Conservation (phyloP, 1,140 invertebrate species). For the Polyergus mexicanus region DNA sequence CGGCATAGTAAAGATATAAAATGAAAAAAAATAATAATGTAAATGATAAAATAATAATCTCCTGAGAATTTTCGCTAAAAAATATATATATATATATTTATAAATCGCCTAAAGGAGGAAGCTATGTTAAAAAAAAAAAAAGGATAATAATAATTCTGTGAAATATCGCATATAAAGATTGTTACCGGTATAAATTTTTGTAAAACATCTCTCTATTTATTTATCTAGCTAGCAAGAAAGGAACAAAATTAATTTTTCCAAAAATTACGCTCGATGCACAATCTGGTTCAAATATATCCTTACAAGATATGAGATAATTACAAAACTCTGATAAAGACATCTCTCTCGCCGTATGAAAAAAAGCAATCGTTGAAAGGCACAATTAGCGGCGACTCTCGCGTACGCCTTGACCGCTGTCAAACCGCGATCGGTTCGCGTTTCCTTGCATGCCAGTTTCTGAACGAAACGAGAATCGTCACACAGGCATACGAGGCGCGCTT, state of each 20-base stretch:
- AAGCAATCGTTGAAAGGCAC: not conserved
- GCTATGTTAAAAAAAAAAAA: not conserved
- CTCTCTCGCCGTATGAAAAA: not conserved
- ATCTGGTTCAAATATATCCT: not conserved
- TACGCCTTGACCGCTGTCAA: conserved; percentile 23
- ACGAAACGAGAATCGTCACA: conserved; percentile 52
- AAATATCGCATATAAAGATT: too few species aligned
- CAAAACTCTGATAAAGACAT: conserved; percentile 16
- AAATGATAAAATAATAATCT: not conserved
- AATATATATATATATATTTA: not conserved
- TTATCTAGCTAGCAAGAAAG: not conserved
- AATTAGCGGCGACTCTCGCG: conserved; percentile 5
- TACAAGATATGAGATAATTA: not conserved
- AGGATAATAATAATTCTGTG: too few species aligned
- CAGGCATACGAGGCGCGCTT: not conserved
- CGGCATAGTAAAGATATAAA: not conserved
- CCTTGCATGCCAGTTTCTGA: conserved; percentile 30
- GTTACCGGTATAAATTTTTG: too few species aligned
- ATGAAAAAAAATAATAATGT: not conserved
- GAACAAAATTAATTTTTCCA: not conserved
- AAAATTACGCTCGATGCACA: not conserved
- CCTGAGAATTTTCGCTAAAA: not conserved
- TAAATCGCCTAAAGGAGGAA: not conserved
- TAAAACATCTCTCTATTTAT: not conserved
- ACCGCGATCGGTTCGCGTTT: conserved; percentile 38